These are phyloP conservation scores for Lasioglossum figueresi DNA, from an alignment of 2,888 invertebrate genomes.

Conservation along the genomic window DNA sequence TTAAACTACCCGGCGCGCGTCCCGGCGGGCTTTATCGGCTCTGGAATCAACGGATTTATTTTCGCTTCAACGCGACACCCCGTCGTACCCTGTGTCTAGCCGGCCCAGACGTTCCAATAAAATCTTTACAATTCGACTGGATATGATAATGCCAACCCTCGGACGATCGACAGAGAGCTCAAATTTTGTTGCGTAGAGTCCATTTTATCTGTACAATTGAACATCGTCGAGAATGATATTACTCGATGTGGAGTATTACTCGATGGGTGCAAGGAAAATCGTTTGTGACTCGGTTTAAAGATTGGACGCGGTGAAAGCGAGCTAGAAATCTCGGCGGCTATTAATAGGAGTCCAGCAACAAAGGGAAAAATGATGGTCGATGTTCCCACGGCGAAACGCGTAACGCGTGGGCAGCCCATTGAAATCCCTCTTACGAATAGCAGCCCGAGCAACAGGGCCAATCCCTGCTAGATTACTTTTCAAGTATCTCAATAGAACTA, in stretches of 20 bases:
- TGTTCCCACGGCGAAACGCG: conserved; percentile 40
- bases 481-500: conserved; percentile 70
- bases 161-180: neutral
- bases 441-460: conserved; percentile 59
- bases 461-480: conserved; percentile 68
- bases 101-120: neutral
- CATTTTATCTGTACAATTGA: too few species aligned
- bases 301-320: neutral
- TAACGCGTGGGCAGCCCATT: conserved; percentile 32
- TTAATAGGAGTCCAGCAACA: neutral
- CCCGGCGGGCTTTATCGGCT: neutral
- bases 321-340: neutral
- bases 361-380: neutral
- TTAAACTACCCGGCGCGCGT: neutral
- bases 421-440: conserved; percentile 46
- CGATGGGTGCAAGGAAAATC: neutral
- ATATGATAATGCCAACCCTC: neutral
- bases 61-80: neutral
- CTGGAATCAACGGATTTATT: conserved; percentile 1
- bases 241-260: too few species aligned
- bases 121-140: neutral
- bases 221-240: too few species aligned
- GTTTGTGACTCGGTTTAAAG: neutral
- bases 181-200: too few species aligned
- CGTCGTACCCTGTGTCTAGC: neutral